Evolutionary conservation across 2,888 invertebrate genomes (phyloP).

Genomic region (Pristionchus maxplancki): DNA sequence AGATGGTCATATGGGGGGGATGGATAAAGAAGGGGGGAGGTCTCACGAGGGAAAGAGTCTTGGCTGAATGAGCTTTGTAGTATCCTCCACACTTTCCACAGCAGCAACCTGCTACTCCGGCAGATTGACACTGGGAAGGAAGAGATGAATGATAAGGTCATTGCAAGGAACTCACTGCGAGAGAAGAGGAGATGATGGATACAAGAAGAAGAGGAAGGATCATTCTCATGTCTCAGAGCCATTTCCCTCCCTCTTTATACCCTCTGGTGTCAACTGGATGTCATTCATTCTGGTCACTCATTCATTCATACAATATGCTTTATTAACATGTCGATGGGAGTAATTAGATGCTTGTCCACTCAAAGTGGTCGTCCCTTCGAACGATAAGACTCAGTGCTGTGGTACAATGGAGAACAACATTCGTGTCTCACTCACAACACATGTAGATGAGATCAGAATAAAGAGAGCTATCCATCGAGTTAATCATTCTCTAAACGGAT

Average conservation of each 20-base stretch:
- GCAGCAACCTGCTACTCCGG: conserved; percentile 45
- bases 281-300: conserved; percentile 24
- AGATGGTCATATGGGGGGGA: neutral
- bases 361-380: conserved; percentile 35
- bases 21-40: neutral
- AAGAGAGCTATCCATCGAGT: neutral
- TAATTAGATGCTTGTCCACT: conserved; percentile 19
- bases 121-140: conserved; percentile 29
- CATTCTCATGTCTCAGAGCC: neutral
- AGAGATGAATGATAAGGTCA: too few relatives aligned
- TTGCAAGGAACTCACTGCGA: neutral
- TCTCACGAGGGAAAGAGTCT: conserved; percentile 39
- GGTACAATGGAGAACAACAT: neutral
- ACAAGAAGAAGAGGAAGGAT: conserved; percentile 24
- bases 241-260: conserved; percentile 15
- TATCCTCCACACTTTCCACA: conserved; percentile 52
- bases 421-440: neutral
- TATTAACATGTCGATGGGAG: conserved; percentile 28
- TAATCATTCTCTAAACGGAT: neutral
- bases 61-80: conserved; percentile 42
- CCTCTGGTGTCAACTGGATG: neutral
- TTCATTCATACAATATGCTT: neutral
- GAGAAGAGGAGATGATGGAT: conserved; percentile 19
- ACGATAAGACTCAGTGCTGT: neutral
- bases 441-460: neutral